phyloP scores from a whole-genome alignment of 1,140 invertebrate species.

The Myzus persicae region DNA sequence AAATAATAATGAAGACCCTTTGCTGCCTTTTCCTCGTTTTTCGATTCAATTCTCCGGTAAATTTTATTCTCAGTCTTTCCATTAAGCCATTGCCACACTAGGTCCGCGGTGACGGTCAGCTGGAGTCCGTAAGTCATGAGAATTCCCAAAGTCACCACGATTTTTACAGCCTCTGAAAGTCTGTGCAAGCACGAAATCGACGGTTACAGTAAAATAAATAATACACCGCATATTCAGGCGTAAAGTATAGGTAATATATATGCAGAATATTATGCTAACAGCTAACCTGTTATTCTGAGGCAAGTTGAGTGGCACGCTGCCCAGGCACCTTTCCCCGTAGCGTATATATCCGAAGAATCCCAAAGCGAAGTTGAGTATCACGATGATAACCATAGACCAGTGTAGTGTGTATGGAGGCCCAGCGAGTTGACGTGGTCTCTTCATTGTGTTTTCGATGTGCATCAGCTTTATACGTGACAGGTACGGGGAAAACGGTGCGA shows the following conservation, averaged over 20 bases:
- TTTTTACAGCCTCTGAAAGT: slow-evolving; percentile 77
- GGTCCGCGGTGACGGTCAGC: slow-evolving; percentile 84
- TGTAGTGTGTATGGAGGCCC: slow-evolving; percentile 81
- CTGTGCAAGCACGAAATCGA: slow-evolving; percentile 62
- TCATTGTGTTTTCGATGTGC: slow-evolving; percentile 81
- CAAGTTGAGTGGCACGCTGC: slow-evolving; percentile 80
- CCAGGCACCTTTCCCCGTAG: slow-evolving; percentile 74
- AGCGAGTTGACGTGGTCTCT: slow-evolving; percentile 79
- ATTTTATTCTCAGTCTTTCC: background rate
- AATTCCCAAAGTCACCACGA: slow-evolving; percentile 84
- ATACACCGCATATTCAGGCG: background rate
- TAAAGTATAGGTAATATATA: background rate
- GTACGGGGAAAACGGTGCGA: background rate
- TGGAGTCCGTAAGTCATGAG: slow-evolving; percentile 88
- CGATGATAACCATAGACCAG: slow-evolving; percentile 84
- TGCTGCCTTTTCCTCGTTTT: background rate
- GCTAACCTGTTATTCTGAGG: slow-evolving; percentile 63
- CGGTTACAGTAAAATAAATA: background rate
- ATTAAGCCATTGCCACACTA: slow-evolving; percentile 63
- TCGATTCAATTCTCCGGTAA: background rate
- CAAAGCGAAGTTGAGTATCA: slow-evolving; percentile 80
- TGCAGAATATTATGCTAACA: slow-evolving; percentile 40
- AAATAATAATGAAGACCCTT: slow-evolving; percentile 38
- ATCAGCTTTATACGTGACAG: slow-evolving; percentile 70
- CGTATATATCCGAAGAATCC: slow-evolving; percentile 89